A percentile compares a stretch with the other conserved stretches of the same genome.
Conservation (phyloP, 2,888 invertebrate species). For the Campoletis raptor region DNA sequence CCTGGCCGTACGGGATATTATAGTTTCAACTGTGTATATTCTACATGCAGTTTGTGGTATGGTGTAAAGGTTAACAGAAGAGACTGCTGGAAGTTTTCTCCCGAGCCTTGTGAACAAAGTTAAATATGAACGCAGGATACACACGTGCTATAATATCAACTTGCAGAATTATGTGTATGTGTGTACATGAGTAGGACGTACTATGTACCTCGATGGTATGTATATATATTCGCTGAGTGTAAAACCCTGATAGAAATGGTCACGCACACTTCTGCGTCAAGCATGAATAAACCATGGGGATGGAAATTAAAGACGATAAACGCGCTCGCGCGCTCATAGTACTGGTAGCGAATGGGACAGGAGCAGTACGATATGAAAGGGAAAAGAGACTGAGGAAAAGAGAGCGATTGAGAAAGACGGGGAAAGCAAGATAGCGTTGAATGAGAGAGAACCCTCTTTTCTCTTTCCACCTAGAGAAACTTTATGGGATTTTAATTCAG, state of each 20-base stretch:
- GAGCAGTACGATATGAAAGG: slow-evolving; percentile 46
- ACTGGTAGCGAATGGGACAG: slow-evolving; percentile 77
- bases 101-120: slow-evolving; percentile 52
- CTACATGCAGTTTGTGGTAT: slow-evolving; percentile 17
- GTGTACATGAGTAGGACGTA: not conserved
- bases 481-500: slow-evolving; percentile 83
- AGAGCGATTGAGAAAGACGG: slow-evolving; percentile 63
- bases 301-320: slow-evolving; percentile 84
- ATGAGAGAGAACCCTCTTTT: slow-evolving; percentile 58
- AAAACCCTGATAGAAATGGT: slow-evolving; percentile 53
- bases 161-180: slow-evolving; percentile 44
- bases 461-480: slow-evolving; percentile 55
- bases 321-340: slow-evolving; percentile 70
- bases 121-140: slow-evolving; percentile 60
- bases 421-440: slow-evolving; percentile 42
- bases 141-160: slow-evolving; percentile 49
- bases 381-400: slow-evolving; percentile 26
- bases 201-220: slow-evolving; percentile 35
- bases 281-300: slow-evolving; percentile 83
- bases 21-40: slow-evolving; percentile 41
- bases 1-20: slow-evolving; percentile 46
- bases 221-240: slow-evolving; percentile 21
- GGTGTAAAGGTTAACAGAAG: slow-evolving; percentile 49
- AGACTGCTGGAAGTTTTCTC: slow-evolving; percentile 45
- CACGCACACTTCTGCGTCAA: slow-evolving; percentile 69